These are phyloP conservation scores for Metridium senile DNA, from an alignment of 92 coral and sea anemone species.

Conservation along the genomic window DNA sequence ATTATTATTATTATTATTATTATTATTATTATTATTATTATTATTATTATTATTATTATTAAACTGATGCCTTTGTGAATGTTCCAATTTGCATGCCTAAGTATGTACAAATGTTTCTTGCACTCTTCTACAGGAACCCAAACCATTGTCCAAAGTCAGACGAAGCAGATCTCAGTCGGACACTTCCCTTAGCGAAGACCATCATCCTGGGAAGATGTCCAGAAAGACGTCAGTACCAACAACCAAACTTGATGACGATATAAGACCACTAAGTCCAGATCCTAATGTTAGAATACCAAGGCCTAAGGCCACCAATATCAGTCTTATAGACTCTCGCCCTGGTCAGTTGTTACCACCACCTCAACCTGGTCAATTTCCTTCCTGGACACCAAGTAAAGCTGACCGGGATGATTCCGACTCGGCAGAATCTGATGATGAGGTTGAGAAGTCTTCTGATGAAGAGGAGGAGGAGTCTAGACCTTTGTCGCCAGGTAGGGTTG, in stretches of 20 bases:
- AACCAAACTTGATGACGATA: constrained; percentile 13
- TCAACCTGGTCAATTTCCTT: constrained; percentile 64
- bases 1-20: no score
- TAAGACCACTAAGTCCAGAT: constrained; percentile 52
- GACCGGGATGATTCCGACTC: constrained; percentile 27
- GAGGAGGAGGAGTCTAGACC: constrained; percentile 24
- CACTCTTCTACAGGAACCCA: constrained; percentile 1
- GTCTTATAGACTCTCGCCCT: constrained; percentile 71
- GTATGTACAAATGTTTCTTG: no score
- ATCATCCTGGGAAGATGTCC: constrained; percentile 11
- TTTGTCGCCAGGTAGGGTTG: constrained; percentile 23
- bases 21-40: no score
- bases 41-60: no score
- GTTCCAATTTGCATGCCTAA: no score
- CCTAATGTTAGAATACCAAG: constrained; percentile 65
- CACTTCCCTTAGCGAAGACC: constrained; percentile 60
- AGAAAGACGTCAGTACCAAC: constrained; percentile 41
- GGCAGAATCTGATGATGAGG: constrained; percentile 37
- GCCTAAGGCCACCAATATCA: constrained; percentile 76
- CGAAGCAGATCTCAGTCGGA: constrained; percentile 74
- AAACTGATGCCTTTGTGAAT: no score
- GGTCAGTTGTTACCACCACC: constrained; percentile 89
- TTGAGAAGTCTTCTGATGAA: constrained; percentile 13
- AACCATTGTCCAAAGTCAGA: constrained; percentile 16
- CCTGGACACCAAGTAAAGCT: constrained; percentile 66